phyloP scores from a whole-genome alignment of 2,113 vertebrate species.

The Pipa parva region DNA sequence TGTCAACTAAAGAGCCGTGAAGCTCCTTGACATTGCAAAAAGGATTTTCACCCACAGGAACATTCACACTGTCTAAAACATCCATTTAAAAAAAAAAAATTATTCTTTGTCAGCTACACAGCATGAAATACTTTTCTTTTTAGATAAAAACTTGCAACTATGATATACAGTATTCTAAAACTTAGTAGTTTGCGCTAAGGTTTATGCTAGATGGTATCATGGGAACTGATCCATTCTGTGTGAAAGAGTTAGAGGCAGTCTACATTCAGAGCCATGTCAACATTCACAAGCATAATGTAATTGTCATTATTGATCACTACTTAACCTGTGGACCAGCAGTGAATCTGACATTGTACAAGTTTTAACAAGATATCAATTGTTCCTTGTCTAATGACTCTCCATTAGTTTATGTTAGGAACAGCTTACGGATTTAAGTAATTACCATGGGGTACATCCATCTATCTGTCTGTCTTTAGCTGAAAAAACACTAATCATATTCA shows the following conservation, averaged over 20 bases:
- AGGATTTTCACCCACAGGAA: slow-evolving; percentile 59
- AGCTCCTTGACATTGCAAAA: slow-evolving; percentile 69
- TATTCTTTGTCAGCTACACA: too few relatives aligned
- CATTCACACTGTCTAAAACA: slow-evolving; percentile 66
- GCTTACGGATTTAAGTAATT: background rate
- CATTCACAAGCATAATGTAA: slow-evolving; percentile 55
- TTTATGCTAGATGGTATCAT: too few relatives aligned
- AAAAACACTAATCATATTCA: too few relatives aligned
- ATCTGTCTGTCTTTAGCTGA: too few relatives aligned
- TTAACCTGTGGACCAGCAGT: slow-evolving; percentile 6
- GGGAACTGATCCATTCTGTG: slow-evolving; percentile 37
- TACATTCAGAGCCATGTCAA: slow-evolving; percentile 24
- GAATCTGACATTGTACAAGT: slow-evolving; percentile 10
- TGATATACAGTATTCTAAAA: too few relatives aligned
- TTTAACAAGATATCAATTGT: slow-evolving; percentile 29
- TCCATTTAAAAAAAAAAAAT: too few relatives aligned
- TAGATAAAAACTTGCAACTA: slow-evolving; percentile 51
- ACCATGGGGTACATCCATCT: background rate
- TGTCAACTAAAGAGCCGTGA: slow-evolving; percentile 64
- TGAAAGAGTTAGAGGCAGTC: slow-evolving; percentile 44
- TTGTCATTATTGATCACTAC: slow-evolving; percentile 51
- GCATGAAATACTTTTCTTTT: slow-evolving; percentile 51
- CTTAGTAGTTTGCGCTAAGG: too few relatives aligned
- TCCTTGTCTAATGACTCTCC: slow-evolving; percentile 13
- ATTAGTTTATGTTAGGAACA: background rate